These are phyloP conservation scores for Habrosyne pyritoides DNA, from an alignment of 2,888 invertebrate species.

Conservation along the genomic window DNA sequence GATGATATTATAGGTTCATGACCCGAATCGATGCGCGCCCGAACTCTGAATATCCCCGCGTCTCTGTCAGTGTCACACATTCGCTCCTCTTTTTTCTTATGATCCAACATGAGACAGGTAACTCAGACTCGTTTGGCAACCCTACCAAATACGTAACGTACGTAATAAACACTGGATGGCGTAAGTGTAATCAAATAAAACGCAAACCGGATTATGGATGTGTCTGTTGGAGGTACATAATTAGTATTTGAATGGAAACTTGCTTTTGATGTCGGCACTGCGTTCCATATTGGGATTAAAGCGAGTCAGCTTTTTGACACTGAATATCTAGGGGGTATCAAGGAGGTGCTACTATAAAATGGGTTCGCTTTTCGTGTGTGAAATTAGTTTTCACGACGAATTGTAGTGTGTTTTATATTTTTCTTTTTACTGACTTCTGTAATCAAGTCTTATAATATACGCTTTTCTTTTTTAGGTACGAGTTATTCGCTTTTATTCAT, in stretches of 20 bases:
- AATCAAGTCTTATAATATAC: too few species aligned
- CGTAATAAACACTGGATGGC: background rate
- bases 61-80: too few species aligned
- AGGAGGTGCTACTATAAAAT: background rate
- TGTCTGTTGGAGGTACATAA: slow-evolving; percentile 2
- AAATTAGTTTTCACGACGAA: background rate
- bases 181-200: background rate
- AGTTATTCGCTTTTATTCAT: background rate
- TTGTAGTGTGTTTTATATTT: too few species aligned
- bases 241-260: background rate
- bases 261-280: background rate
- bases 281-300: background rate
- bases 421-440: too few species aligned
- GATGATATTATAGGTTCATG: too few species aligned
- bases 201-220: background rate
- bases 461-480: too few species aligned
- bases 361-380: background rate
- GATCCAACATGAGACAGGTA: too few species aligned
- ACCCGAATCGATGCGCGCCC: too few species aligned
- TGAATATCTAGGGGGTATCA: slow-evolving; percentile 1
- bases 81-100: too few species aligned
- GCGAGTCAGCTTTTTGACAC: slow-evolving; percentile 1
- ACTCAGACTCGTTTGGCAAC: background rate
- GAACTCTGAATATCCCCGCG: too few species aligned
- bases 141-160: background rate